These are phyloP conservation scores for Serripes groenlandicus DNA, from an alignment of 2,888 invertebrate genomes.

Conservation along the genomic window DNA sequence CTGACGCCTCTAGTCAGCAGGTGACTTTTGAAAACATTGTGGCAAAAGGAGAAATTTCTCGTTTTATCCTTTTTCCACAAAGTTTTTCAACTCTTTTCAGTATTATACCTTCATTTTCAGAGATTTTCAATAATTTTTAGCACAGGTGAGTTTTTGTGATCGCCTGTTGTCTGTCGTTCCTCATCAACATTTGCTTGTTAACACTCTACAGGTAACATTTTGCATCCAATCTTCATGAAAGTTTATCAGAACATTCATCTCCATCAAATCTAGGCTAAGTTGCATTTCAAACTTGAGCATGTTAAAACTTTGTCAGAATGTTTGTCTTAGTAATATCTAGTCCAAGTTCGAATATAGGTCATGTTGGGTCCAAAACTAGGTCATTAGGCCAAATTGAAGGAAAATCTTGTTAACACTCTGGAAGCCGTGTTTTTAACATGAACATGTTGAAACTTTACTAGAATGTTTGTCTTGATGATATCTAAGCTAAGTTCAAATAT, in stretches of 20 bases:
- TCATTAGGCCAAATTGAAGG: too few species aligned
- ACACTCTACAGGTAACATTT: not conserved
- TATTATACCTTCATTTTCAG: not conserved
- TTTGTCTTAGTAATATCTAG: too few species aligned
- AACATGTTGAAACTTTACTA: too few species aligned
- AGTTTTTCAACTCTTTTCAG: not conserved
- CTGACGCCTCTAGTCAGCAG: not conserved
- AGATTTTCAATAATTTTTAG: not conserved
- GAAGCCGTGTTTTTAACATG: too few species aligned
- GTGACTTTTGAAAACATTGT: not conserved
- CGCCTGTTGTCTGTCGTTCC: not conserved
- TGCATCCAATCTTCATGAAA: not conserved
- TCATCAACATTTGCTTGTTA: not conserved
- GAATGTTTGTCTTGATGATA: too few species aligned
- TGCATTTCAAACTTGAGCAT: not conserved
- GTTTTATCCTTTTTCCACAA: slow-evolving; percentile 15
- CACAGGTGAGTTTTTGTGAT: not conserved
- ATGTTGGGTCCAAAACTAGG: too few species aligned
- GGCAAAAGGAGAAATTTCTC: slow-evolving; percentile 5
- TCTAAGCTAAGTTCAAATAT: too few species aligned
- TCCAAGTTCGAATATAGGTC: too few species aligned
- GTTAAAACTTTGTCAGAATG: too few species aligned
- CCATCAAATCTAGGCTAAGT: not conserved
- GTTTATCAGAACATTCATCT: not conserved
- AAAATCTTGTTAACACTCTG: too few species aligned